phyloP scores from a whole-genome alignment of 2,888 invertebrate species.

The Athalia cordata region DNA sequence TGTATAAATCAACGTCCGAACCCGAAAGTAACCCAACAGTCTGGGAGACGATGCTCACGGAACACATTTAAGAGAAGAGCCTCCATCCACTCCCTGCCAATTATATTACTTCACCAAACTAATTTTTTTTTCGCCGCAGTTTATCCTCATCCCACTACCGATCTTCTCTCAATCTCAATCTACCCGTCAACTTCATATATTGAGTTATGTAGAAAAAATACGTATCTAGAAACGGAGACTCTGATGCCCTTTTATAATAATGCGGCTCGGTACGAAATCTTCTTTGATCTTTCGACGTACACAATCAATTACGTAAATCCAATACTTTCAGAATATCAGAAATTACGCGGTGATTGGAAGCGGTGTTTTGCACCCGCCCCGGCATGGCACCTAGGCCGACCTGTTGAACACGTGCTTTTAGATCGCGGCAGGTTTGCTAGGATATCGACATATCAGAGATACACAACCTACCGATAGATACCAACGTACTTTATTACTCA shows the following conservation, averaged over 20 bases:
- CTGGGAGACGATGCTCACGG: neutral
- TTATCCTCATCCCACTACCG: neutral
- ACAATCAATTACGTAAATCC: conserved; percentile 40
- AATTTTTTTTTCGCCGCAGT: neutral
- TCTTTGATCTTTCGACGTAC: conserved; percentile 27
- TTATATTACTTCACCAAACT: no score
- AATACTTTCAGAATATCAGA: conserved; percentile 39
- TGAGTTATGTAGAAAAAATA: no score
- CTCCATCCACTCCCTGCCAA: neutral
- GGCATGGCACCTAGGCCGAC: conserved; percentile 8
- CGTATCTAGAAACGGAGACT: neutral
- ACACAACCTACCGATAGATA: neutral
- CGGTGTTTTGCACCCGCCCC: conserved; percentile 28
- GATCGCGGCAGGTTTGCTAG: conserved; percentile 29
- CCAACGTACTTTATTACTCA: no score
- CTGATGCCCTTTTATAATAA: neutral
- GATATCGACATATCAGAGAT: conserved; percentile 2
- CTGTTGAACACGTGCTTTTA: conserved; percentile 35
- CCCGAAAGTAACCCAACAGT: conserved; percentile 21
- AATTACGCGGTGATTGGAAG: conserved; percentile 40
- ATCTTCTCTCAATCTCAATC: no score
- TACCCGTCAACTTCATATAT: no score
- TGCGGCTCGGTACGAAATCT: neutral
- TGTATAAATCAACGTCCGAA: conserved; percentile 42
- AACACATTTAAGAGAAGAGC: conserved; percentile 18